Evolutionary conservation across 2,888 invertebrate genomes (phyloP).

Genomic region (Margaritifera margaritifera): DNA sequence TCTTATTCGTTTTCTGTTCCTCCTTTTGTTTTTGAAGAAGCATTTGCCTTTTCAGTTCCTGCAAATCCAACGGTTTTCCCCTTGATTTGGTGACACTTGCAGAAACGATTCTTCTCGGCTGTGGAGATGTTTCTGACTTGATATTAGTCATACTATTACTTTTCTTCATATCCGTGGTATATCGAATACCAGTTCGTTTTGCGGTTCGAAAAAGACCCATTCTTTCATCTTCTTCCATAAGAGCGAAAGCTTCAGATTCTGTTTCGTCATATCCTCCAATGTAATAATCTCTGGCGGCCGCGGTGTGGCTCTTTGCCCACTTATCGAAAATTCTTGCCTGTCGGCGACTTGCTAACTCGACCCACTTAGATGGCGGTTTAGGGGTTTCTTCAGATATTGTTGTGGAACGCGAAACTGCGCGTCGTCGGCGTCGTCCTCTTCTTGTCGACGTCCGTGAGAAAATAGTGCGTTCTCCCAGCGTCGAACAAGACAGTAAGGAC

Average conservation of each 20-base stretch:
- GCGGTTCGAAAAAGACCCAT: conserved; percentile 31
- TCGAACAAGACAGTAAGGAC: conserved; percentile 51
- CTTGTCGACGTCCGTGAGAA: conserved; percentile 20
- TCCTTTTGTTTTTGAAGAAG: conserved; percentile 26
- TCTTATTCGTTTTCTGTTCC: conserved; percentile 16
- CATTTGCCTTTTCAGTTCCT: conserved; percentile 44
- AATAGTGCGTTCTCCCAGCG: conserved; percentile 18
- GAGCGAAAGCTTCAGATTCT: conserved; percentile 39
- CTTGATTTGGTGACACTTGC: conserved; percentile 32
- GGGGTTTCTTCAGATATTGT: background rate
- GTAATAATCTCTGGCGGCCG: conserved; percentile 10
- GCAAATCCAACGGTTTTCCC: conserved; percentile 43
- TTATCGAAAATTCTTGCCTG: conserved; percentile 38
- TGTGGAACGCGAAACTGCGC: background rate
- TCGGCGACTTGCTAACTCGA: conserved; percentile 33
- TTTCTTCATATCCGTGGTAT: conserved; percentile 30
- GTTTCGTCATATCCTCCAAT: conserved; percentile 25
- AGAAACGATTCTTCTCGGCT: conserved; percentile 25
- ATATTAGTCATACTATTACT: conserved; percentile 41
- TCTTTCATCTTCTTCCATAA: conserved; percentile 47
- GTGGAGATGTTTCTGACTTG: background rate
- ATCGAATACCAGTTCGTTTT: conserved; percentile 28
- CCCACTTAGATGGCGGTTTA: conserved; percentile 36
- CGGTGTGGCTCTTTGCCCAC: conserved; percentile 39
- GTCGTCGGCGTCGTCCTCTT: conserved; percentile 9